Base-by-base conservation (phyloP, 2,888 invertebrate genomes). In the Ophion ellenae region DNA sequence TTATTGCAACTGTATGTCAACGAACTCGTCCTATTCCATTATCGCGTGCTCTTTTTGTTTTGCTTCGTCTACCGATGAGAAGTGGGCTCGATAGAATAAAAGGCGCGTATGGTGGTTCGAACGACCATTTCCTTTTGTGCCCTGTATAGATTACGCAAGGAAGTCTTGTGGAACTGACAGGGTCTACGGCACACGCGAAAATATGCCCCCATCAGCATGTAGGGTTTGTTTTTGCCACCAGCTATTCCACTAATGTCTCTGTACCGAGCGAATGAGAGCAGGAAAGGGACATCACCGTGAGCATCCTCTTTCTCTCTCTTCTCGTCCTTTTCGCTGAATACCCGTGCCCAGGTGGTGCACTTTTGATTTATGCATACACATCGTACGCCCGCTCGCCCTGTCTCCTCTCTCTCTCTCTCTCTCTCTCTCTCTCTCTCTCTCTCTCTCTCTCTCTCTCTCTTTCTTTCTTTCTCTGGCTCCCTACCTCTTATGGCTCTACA, bases 321-420 rank as follows among this genome's bases (percentile, higher is more conserved):
- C 10, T 3, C 24, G 7, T 47, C 24, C 20, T 36, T 73, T 40
- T 2, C 45, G 75, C 11, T 70, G 40, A 61, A 73, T 47, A 76
- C 66, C n/a, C 66, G 32, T 74, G 17, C 32, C 77, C 78, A 81
- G 75, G 59, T 79, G 77, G 81, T 75, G 81, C 70, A 70, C 53
- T 74, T 67, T 63, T 67, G 84, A 85, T 80, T 81, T 78, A 81
- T 81, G 81, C 84, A 78, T 63, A 81, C 32, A 64, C 71, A 45
- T 80, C 57, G 64, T 73, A 66, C 53, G 64, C 64, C 63, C 66
- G 53, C 47, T 57, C 66, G 64, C 67, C n/a, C 57, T 66, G 59
- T 24, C 32, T 57, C 20, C 57, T 28, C n/a, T 32, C 57, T 57
- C 64, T 32, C 45, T 40, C 40, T 40, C 9, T 40, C 6, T 40